Evolutionary conservation across 2,797 vertebrate genomes (phyloP).

Genomic region (Parauchenoglanis punctatus): DNA sequence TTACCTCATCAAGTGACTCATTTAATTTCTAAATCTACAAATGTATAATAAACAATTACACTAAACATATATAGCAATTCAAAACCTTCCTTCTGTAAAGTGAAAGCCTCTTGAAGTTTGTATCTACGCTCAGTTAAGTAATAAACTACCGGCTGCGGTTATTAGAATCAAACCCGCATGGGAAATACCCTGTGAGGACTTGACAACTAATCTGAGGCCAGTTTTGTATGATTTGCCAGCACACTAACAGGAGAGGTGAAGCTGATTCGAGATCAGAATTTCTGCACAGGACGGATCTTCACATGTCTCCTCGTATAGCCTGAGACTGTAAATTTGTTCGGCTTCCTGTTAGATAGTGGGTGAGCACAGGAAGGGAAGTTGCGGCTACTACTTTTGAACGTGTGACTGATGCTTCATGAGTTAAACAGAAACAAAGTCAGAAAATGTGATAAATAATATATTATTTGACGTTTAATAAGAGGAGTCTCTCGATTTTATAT

Average conservation of each 20-base stretch:
- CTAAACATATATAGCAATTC: neutral
- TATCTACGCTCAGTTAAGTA: neutral
- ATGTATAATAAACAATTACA: neutral
- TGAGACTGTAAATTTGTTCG: constrained; percentile 29
- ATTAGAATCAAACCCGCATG: constrained; percentile 10
- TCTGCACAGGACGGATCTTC: constrained; percentile 10
- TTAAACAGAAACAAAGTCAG: constrained; percentile 18
- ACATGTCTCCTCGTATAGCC: constrained; percentile 25
- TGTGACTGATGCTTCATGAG: constrained; percentile 24
- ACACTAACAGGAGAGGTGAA: neutral
- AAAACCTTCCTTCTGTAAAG: neutral
- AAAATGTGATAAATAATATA: neutral
- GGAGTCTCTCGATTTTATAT: neutral
- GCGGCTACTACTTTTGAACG: neutral
- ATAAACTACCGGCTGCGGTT: constrained; percentile 19
- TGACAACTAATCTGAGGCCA: constrained; percentile 8
- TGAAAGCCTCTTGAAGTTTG: neutral
- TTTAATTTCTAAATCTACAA: neutral
- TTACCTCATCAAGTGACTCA: no score
- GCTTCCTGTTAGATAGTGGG: constrained; percentile 26
- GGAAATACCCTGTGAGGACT: constrained; percentile 21
- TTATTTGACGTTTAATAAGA: neutral
- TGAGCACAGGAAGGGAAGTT: constrained; percentile 38
- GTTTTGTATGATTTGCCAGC: neutral
- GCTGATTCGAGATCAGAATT: constrained; percentile 29